A percentile compares a stretch with the other conserved stretches of the same genome.
phyloP scores from a whole-genome alignment of 1,140 invertebrate genomes.

The Leptopilina boulardi region DNA sequence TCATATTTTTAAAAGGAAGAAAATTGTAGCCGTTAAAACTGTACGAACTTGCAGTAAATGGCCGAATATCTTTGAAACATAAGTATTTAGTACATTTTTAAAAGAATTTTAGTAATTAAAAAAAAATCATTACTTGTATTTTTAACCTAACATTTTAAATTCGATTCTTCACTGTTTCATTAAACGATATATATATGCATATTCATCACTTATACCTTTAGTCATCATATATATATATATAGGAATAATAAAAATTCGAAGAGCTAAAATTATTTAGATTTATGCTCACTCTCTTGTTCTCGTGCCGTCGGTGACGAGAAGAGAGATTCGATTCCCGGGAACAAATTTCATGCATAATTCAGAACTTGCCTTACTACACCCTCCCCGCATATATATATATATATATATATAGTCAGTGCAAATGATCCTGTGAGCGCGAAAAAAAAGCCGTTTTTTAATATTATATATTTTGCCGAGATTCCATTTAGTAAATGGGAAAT shows the following conservation, averaged over 20 bases:
- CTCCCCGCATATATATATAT: conserved; percentile 34
- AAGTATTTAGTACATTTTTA: too few relatives aligned
- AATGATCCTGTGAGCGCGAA: conserved; percentile 66
- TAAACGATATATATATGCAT: conserved; percentile 67
- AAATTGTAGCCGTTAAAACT: too few relatives aligned
- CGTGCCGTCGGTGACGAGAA: conserved; percentile 65
- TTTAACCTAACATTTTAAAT: too few relatives aligned
- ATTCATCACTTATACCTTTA: conserved; percentile 47
- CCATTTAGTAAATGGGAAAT: conserved; percentile 45
- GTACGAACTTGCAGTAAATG: too few relatives aligned
- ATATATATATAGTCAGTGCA: conserved; percentile 64
- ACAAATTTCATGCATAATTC: conserved; percentile 76
- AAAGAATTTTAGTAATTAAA: too few relatives aligned
- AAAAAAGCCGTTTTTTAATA: conserved; percentile 69
- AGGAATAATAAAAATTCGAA: conserved; percentile 70
- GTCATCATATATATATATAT: conserved; percentile 47
- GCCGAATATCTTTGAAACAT: too few relatives aligned
- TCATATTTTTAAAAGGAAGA: too few relatives aligned
- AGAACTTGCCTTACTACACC: conserved; percentile 62
- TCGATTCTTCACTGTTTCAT: too few relatives aligned
- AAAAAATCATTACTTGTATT: too few relatives aligned
- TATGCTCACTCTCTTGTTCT: conserved; percentile 71
- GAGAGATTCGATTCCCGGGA: conserved; percentile 70
- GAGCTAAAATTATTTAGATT: conserved; percentile 75
- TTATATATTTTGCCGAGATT: conserved; percentile 63